A percentile compares a stretch with the other conserved stretches of the same genome.
Evolutionary conservation across 2,888 invertebrate genomes (phyloP).

Genomic region (Syrista parreyssii): DNA sequence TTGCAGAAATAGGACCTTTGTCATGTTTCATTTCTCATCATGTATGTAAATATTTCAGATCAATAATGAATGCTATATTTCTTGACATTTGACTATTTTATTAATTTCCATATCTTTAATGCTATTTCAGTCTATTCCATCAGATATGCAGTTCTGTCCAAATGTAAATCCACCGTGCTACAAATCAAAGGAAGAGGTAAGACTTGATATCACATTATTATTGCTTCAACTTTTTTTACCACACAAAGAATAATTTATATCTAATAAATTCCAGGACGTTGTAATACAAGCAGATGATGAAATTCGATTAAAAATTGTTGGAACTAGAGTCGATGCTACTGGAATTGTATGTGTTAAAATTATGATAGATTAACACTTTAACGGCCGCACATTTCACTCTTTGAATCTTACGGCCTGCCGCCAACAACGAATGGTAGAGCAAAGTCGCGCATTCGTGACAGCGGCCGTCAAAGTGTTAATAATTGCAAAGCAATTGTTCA

Average conservation of each 20-base stretch:
- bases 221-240: not conserved
- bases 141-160: constrained; percentile 99
- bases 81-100: not conserved
- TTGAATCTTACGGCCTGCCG: too few relatives aligned
- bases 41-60: constrained; percentile 70
- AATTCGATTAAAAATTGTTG: constrained; percentile 97
- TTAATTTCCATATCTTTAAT: constrained; percentile 34
- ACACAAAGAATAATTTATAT: not conserved
- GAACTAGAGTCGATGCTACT: constrained; percentile 97
- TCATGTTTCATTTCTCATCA: constrained; percentile 98
- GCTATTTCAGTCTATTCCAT: constrained; percentile 87
- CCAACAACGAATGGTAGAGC: too few relatives aligned
- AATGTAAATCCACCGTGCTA: constrained; percentile 98
- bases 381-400: too few relatives aligned
- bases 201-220: constrained; percentile 16
- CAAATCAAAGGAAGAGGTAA: constrained; percentile 94
- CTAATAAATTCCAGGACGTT: constrained; percentile 73
- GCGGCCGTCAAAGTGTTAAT: not conserved
- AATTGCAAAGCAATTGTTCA: not conserved
- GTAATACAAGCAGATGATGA: constrained; percentile 98
- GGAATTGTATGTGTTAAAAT: constrained; percentile 86
- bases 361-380: constrained; percentile 4
- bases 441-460: too few relatives aligned
- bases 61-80: not conserved
- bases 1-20: constrained; percentile 98